Conservation (phyloP, 1,140 invertebrate genomes). For the Saccostrea glomerata region DNA sequence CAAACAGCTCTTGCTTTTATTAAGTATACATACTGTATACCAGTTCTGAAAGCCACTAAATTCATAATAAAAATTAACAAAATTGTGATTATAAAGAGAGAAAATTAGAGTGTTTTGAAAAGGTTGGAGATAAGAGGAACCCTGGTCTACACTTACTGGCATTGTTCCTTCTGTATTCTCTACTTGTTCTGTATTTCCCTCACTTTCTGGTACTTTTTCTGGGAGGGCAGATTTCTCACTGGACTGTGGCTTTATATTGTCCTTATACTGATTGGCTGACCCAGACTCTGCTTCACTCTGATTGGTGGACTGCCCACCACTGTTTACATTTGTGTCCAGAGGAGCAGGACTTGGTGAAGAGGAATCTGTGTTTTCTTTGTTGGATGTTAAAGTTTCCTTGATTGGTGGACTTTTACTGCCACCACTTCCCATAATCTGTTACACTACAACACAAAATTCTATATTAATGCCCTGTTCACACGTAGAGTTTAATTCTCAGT, state of each 20-base stretch:
- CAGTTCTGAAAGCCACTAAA: not conserved
- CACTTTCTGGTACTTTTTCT: not conserved
- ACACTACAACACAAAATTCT: not conserved
- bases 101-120: not conserved
- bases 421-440: not conserved
- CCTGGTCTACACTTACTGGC: not conserved
- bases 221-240: not conserved
- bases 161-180: not conserved
- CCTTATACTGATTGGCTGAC: not conserved
- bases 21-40: not conserved
- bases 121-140: not conserved
- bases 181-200: not conserved
- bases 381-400: not conserved
- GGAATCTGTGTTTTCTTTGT: not conserved
- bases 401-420: not conserved
- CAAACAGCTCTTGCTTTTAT: too few species aligned
- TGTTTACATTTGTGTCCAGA: not conserved
- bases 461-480: too few species aligned
- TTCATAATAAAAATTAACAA: not conserved
- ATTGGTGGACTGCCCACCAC: not conserved
- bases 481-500: too few species aligned
- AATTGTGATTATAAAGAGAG: not conserved
- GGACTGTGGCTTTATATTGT: not conserved
- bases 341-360: not conserved
- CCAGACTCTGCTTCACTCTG: not conserved